These are phyloP conservation scores for Noturus placidus DNA, from an alignment of 2,113 vertebrate species.

Conservation along the genomic window DNA sequence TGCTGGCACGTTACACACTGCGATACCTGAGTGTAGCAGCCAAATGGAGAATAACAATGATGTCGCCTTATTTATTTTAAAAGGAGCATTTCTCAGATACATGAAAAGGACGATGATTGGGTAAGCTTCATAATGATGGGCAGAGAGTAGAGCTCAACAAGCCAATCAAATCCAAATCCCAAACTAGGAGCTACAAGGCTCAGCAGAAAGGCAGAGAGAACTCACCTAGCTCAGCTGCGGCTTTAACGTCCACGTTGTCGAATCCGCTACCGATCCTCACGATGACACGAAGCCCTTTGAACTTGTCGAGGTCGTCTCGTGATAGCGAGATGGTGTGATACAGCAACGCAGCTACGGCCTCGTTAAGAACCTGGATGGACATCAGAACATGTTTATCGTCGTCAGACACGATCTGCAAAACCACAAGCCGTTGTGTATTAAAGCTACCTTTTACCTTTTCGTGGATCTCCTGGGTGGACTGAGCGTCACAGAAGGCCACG, in stretches of 20 bases:
- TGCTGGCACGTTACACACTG: slow-evolving; percentile 80
- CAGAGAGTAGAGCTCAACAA: neutral
- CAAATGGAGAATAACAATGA: neutral
- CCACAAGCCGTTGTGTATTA: neutral
- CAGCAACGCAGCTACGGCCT: slow-evolving; percentile 81
- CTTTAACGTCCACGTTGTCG: slow-evolving; percentile 82
- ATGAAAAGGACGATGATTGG: neutral
- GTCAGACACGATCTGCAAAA: neutral
- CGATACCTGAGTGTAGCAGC: slow-evolving; percentile 72
- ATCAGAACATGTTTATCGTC: neutral
- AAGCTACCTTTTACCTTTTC: slow-evolving; percentile 88
- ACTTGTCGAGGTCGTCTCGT: slow-evolving; percentile 81
- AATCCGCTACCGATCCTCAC: slow-evolving; percentile 82
- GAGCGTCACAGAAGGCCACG: slow-evolving; percentile 89
- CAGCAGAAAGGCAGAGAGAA: neutral
- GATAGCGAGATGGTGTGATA: slow-evolving; percentile 83
- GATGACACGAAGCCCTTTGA: slow-evolving; percentile 82
- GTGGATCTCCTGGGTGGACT: slow-evolving; percentile 91
- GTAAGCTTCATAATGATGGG: neutral
- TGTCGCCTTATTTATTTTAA: neutral
- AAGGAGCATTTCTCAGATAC: neutral
- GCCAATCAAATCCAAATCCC: neutral
- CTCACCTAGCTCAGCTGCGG: slow-evolving; percentile 79
- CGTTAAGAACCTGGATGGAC: slow-evolving; percentile 74
- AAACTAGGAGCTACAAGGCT: neutral